Evolutionary conservation across 2,113 vertebrate species (phyloP), one percentile per base, ranked within the genome.

Genomic region (Nannospalax galili): DNA sequence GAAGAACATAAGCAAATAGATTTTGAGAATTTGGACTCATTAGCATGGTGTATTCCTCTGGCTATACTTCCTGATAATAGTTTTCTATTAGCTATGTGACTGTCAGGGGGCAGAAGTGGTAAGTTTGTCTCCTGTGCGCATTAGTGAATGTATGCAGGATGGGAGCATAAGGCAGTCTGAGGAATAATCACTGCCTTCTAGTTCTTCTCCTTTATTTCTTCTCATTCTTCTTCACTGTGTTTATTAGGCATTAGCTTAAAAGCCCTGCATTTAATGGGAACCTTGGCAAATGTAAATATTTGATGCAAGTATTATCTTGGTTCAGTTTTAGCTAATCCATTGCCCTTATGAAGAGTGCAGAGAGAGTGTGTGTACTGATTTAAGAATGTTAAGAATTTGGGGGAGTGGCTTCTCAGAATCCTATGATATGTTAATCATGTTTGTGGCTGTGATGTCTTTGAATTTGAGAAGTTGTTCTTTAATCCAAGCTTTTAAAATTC

Each of bases 321-420:
- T 93, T 94, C 64, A 45, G 35, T 88, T 97, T 95, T 67, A 97
- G 80, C 28, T 79, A 88, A 92, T 52, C 62, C 26, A 56, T 93
- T 92, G 69, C 69, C 89, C 42, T 95, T 69, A 30, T 20, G 28
- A 87, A 88, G 88, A 92, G 64, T 70, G n/a, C 37, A 56, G 73
- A 42, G 77, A 86, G 70, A 95, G 77, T 94, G 30, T 96, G 73
- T 93, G 32, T 86, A 67, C 77, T 90, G 86, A 77, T 93, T 93
- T 88, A 82, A 88, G 91, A 97, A 98, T 97, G 95, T 93, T 84
- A 96, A 92, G 94, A 96, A 97, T 97, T 77, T 96, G 4, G 56
- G 72, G 87, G 95, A 90, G 78, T 92, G 67, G 45, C 17, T 74
- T 69, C 72, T 92, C 58, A 91, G 85, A 95, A 90, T 58, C 26